Percentiles rank a stretch among this genome's conserved stretches.
These are phyloP conservation scores for Tamias sibiricus DNA, from an alignment of 2,113 vertebrate genomes.

Conservation along the genomic window DNA sequence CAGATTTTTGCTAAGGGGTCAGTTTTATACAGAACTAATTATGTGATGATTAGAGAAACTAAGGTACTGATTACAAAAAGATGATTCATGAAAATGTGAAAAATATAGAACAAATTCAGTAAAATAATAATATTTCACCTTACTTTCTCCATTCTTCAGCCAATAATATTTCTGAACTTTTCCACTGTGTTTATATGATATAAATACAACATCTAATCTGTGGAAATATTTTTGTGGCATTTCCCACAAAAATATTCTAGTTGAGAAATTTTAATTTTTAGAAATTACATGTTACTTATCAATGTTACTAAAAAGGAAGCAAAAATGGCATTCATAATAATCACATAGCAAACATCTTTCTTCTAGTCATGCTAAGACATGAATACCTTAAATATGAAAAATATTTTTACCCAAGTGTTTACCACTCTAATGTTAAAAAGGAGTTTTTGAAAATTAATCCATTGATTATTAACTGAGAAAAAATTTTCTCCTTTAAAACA, in stretches of 20 bases:
- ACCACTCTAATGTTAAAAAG: background rate
- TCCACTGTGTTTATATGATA: background rate
- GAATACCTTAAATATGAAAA: background rate
- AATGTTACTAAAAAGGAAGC: background rate
- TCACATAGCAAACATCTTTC: background rate
- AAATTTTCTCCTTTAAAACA: background rate
- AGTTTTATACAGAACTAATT: background rate
- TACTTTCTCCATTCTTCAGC: accelerated
- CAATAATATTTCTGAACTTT: background rate
- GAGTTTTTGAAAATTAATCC: background rate
- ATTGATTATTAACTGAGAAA: background rate
- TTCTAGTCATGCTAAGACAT: constrained; percentile 8
- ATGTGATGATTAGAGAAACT: background rate
- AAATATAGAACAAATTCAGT: background rate
- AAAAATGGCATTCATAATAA: background rate
- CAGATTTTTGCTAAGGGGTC: background rate
- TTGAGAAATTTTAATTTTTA: background rate
- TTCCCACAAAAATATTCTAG: background rate
- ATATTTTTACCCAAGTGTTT: background rate
- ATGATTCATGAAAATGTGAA: background rate
- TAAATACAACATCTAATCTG: background rate
- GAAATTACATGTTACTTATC: background rate
- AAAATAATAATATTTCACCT: background rate
- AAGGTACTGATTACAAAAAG: background rate
- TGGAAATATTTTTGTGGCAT: background rate